A percentile compares a stretch with the other conserved stretches of the same genome.
Evolutionary conservation across 2,113 vertebrate genomes (phyloP).

Genomic region (Pomatostomus ruficeps): DNA sequence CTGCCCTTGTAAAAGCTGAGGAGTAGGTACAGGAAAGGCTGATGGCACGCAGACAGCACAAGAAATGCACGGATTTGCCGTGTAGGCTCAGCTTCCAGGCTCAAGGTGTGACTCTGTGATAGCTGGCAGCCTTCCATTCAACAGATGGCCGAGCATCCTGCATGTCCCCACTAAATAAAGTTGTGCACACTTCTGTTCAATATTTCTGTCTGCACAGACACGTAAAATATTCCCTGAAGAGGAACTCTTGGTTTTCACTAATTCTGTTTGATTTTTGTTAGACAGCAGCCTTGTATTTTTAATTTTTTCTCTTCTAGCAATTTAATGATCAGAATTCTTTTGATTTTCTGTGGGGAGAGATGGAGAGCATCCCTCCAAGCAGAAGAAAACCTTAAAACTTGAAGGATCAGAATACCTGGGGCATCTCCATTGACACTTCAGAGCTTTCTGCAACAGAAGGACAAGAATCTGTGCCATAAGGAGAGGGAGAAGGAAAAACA

Average conservation of each 20-base stretch:
- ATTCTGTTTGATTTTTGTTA: background rate
- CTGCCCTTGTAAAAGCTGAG: background rate
- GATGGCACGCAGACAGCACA: background rate
- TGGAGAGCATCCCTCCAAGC: background rate
- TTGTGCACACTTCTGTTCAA: background rate
- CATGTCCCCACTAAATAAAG: background rate
- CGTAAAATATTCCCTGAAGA: background rate
- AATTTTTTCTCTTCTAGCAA: background rate
- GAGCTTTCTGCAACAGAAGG: background rate
- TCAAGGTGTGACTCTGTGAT: conserved; percentile 7
- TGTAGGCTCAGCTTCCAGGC: background rate
- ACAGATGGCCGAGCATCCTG: background rate
- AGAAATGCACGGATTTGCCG: background rate
- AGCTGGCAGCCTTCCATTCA: background rate
- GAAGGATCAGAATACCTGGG: background rate
- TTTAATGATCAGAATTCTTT: background rate
- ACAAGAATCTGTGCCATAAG: background rate
- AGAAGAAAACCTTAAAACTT: background rate
- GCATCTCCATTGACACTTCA: background rate
- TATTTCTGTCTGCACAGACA: background rate
- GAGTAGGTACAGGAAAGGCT: background rate
- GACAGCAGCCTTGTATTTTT: background rate
- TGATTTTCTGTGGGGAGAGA: background rate
- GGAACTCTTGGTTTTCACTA: background rate
- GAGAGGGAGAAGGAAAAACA: background rate